These are phyloP conservation scores for Planiliza haematocheilus DNA, from an alignment of 2,113 vertebrate species.

Conservation along the genomic window DNA sequence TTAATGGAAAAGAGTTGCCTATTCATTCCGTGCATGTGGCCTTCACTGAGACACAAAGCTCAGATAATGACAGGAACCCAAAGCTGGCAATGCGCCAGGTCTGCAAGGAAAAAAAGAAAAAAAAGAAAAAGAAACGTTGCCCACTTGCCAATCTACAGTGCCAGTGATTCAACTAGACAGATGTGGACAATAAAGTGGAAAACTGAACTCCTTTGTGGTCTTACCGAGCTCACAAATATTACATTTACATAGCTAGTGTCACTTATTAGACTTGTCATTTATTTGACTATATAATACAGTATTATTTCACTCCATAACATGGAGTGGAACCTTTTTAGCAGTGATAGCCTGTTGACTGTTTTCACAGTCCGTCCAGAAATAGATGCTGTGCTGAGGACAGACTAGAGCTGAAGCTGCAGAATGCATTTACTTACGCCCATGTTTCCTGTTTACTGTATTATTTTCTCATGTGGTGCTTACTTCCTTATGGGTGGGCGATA, in stretches of 20 bases:
- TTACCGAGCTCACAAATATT: conserved; percentile 55
- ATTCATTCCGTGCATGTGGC: conserved; percentile 77
- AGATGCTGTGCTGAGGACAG: conserved; percentile 65
- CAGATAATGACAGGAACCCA: conserved; percentile 76
- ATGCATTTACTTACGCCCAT: conserved; percentile 77
- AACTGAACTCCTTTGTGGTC: conserved; percentile 41
- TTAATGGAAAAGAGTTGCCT: conserved; percentile 80
- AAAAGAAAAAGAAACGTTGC: too few relatives aligned
- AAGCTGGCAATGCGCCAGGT: conserved; percentile 61
- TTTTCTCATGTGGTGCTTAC: conserved; percentile 69
- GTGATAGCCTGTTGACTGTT: conserved; percentile 50
- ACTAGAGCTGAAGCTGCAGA: conserved; percentile 70
- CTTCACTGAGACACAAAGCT: conserved; percentile 75
- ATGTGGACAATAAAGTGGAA: conserved; percentile 63
- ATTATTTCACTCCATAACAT: conserved; percentile 38
- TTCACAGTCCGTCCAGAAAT: conserved; percentile 73
- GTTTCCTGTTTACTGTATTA: conserved; percentile 81
- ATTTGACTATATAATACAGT: conserved; percentile 52
- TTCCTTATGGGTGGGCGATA: conserved; percentile 61
- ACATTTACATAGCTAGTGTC: conserved; percentile 49
- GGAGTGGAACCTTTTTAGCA: conserved; percentile 4
- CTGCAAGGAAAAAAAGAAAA: conserved; percentile 26
- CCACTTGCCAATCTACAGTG: conserved; percentile 51
- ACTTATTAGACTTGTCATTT: conserved; percentile 60
- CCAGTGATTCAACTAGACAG: conserved; percentile 60